These are phyloP conservation scores for Leptoteleia sp. DNA, from an alignment of 1,140 invertebrate genomes.

Conservation along the genomic window DNA sequence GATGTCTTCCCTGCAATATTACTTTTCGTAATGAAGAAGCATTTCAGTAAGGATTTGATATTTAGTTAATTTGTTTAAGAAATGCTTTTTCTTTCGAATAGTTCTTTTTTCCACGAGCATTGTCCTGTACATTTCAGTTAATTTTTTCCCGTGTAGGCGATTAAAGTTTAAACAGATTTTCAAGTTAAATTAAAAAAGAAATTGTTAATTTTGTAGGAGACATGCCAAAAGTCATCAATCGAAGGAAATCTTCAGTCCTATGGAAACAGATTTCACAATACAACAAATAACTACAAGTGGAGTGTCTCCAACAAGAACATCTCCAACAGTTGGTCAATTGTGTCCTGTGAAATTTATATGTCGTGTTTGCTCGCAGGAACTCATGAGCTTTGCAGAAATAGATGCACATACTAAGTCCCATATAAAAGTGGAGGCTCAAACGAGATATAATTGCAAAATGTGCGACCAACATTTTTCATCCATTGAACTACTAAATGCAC, in stretches of 20 bases:
- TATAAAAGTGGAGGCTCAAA: constrained; percentile 35
- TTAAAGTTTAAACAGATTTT: no score
- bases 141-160: no score
- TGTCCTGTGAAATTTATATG: constrained; percentile 71
- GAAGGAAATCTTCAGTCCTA: constrained; percentile 53
- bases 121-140: no score
- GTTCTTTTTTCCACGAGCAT: no score
- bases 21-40: constrained; percentile 68
- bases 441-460: constrained; percentile 66
- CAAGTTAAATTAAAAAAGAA: no score
- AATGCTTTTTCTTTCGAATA: no score
- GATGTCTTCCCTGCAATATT: constrained; percentile 61
- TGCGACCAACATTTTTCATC: constrained; percentile 68
- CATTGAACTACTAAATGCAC: constrained; percentile 54
- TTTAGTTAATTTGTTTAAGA: no score
- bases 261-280: constrained; percentile 1
- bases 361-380: constrained; percentile 70
- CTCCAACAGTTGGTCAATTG: constrained; percentile 64
- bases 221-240: constrained; percentile 65
- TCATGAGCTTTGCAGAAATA: constrained; percentile 68
- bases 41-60: constrained; percentile 64
- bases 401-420: constrained; percentile 72
- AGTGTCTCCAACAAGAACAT: not conserved
- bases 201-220: constrained; percentile 51
- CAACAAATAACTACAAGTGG: no score